Conservation (phyloP, 2,113 vertebrate species). For the Stercorarius parasiticus region DNA sequence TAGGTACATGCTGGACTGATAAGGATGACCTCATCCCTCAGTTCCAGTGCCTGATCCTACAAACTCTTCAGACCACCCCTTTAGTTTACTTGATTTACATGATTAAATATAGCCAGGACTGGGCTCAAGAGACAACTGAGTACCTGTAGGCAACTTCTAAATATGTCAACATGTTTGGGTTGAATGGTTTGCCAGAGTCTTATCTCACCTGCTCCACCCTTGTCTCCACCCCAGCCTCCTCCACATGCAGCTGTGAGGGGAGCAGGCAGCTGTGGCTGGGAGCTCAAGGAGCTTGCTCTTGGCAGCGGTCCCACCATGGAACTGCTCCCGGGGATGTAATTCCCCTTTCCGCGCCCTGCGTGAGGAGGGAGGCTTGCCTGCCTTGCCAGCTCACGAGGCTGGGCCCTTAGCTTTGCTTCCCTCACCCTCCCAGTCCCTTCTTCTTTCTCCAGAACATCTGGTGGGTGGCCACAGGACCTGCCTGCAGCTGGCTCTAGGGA, state of each 20-base stretch:
- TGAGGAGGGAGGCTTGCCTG: background rate
- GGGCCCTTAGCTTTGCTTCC: background rate
- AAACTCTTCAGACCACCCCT: background rate
- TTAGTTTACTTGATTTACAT: background rate
- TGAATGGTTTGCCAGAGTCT: background rate
- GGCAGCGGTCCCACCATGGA: background rate
- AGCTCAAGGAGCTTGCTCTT: background rate
- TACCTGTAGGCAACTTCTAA: background rate
- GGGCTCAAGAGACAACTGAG: background rate
- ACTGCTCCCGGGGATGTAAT: background rate
- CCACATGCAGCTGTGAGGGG: background rate
- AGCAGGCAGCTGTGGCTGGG: rapidly evolving
- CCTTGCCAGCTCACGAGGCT: background rate
- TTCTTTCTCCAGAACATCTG: background rate
- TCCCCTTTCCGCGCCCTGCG: background rate
- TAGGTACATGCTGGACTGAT: background rate
- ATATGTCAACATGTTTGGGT: background rate
- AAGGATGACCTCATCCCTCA: background rate
- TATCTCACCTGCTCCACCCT: background rate
- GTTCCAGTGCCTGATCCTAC: background rate
- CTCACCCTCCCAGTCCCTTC: background rate
- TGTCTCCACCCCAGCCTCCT: background rate
- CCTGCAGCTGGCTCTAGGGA: background rate
- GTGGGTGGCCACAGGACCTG: rapidly evolving
- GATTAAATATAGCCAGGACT: background rate